These are phyloP conservation scores for Penaeus japonicus DNA, from an alignment of 1,140 invertebrate genomes.

Conservation along the genomic window DNA sequence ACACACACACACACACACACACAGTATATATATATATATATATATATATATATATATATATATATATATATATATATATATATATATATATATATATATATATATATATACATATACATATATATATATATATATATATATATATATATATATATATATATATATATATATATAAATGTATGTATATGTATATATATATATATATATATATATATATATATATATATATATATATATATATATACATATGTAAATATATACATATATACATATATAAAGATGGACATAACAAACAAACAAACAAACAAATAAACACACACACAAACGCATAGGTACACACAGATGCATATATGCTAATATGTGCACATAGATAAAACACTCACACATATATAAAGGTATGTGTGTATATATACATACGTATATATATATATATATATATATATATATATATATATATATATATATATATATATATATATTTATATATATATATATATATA, in stretches of 20 bases:
- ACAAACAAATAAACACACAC: too few relatives aligned
- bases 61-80: background rate
- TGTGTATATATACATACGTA: background rate
- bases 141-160: background rate
- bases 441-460: constrained; percentile 18
- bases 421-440: constrained; percentile 18
- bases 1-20: too few relatives aligned
- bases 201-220: too few relatives aligned
- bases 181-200: too few relatives aligned
- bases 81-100: constrained; percentile 15
- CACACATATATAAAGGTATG: too few relatives aligned
- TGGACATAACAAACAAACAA: too few relatives aligned
- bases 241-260: too few relatives aligned
- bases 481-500: background rate
- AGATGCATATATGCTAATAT: too few relatives aligned
- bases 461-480: constrained; percentile 2
- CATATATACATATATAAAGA: background rate
- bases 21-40: background rate
- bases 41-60: background rate
- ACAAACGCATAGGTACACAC: too few relatives aligned
- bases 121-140: background rate
- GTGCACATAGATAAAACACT: too few relatives aligned
- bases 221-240: too few relatives aligned
- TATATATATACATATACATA: background rate
- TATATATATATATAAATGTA: background rate